Evolutionary conservation across 2,113 vertebrate genomes (phyloP).

Genomic region (Gymnocephalus cernua): DNA sequence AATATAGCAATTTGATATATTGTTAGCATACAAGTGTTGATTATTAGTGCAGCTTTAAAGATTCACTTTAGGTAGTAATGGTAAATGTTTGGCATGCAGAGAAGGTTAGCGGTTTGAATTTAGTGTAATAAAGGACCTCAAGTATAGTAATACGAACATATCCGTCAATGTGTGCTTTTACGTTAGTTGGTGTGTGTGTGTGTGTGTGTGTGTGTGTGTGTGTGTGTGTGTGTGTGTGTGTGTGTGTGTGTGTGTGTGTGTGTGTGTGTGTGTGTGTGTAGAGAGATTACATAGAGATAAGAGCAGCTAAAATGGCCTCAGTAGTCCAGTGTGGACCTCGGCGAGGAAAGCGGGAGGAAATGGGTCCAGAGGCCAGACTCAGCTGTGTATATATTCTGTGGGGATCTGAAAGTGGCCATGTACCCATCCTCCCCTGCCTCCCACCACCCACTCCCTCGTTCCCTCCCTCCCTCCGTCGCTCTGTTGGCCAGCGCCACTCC

Average conservation of each 20-base stretch:
- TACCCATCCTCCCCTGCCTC: constrained; percentile 79
- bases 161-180: background rate
- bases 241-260: constrained; percentile 22
- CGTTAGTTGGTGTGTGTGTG: too few species aligned
- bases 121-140: constrained; percentile 4
- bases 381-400: constrained; percentile 84
- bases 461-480: constrained; percentile 53
- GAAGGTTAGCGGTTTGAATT: background rate
- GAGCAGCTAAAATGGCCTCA: constrained; percentile 69
- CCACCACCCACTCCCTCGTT: constrained; percentile 52
- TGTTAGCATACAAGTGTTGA: background rate
- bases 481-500: constrained; percentile 75
- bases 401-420: constrained; percentile 83
- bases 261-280: constrained; percentile 28
- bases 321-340: constrained; percentile 56
- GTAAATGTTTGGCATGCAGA: background rate
- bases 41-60: background rate
- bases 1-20: background rate
- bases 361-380: constrained; percentile 75
- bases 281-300: constrained; percentile 75
- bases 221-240: background rate
- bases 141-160: constrained; percentile 6
- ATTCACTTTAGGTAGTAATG: background rate
- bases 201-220: constrained; percentile 18
- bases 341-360: constrained; percentile 73